Percentiles rank a stretch among this genome's conserved stretches.
phyloP scores from a whole-genome alignment of 30 jellyfish, hydroid and myxozoan species.

The Rhopilema esculentum region DNA sequence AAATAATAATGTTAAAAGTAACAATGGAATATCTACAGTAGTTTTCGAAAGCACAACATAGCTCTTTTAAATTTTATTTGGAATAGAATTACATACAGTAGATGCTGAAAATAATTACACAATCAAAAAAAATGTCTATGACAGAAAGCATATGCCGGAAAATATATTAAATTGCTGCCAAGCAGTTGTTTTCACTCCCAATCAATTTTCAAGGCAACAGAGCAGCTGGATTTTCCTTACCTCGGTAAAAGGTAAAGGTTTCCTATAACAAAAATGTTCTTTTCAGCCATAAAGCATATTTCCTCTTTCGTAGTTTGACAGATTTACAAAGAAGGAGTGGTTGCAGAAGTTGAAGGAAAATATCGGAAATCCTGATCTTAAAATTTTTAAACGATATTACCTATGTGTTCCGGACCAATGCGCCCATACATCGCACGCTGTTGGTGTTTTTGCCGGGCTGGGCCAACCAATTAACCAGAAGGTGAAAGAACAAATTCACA shows the following conservation, averaged over 20 bases:
- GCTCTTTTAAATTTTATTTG: not conserved
- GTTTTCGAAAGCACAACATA: conserved; percentile 1
- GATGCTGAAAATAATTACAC: not conserved
- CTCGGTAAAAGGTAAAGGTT: conserved; percentile 6
- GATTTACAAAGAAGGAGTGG: conserved; percentile 27
- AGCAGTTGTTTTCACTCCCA: conserved; percentile 1
- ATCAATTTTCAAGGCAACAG: conserved; percentile 3
- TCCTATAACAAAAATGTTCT: not conserved
- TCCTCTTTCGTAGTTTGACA: conserved; percentile 11
- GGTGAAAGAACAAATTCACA: conserved; percentile 38
- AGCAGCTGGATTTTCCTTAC: conserved; percentile 14
- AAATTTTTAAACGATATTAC: not conserved
- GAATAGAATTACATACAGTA: not conserved
- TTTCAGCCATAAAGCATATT: conserved; percentile 5
- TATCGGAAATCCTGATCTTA: conserved; percentile 11
- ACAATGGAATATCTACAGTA: not conserved
- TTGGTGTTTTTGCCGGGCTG: conserved; percentile 30
- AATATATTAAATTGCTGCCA: conserved; percentile 1
- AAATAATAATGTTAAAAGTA: not conserved
- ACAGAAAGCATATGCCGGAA: conserved; percentile 7
- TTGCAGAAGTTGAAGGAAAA: conserved; percentile 12
- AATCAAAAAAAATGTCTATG: too few relatives aligned
- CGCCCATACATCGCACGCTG: conserved; percentile 35
- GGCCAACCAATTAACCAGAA: conserved; percentile 28
- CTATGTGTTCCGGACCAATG: conserved; percentile 20